Percentiles rank a stretch among this genome's conserved stretches.
phyloP scores from a whole-genome alignment of 2,113 vertebrate genomes.

The Macquaria ambigua region DNA sequence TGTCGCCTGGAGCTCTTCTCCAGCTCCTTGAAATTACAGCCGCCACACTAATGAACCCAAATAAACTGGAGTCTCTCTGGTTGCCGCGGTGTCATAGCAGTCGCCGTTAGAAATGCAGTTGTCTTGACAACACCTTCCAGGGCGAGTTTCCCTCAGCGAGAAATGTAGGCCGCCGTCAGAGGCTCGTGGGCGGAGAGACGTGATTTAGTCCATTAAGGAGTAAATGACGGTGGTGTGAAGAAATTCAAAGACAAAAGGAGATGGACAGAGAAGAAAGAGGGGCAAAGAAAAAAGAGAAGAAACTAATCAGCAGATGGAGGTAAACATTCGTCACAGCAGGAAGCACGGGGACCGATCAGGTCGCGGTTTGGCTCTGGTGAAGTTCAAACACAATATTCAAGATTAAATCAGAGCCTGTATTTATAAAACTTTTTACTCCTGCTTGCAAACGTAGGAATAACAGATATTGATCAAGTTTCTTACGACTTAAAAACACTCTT shows the following conservation, averaged over 20 bases:
- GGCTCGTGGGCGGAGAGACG: conserved; percentile 38
- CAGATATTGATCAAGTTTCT: too few relatives aligned
- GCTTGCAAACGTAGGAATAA: too few relatives aligned
- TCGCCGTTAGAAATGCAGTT: conserved; percentile 27
- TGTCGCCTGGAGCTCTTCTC: conserved; percentile 61
- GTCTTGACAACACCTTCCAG: conserved; percentile 68
- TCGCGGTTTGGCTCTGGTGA: background rate
- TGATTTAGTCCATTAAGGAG: conserved; percentile 24
- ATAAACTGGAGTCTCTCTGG: conserved; percentile 26
- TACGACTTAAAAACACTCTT: too few relatives aligned
- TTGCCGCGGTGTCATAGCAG: conserved; percentile 41
- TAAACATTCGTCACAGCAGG: conserved; percentile 4
- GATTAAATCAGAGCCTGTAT: background rate
- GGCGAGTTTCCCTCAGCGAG: conserved; percentile 69
- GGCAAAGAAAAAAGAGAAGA: background rate
- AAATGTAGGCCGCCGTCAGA: conserved; percentile 53
- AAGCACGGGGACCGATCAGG: background rate
- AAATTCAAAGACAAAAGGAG: background rate
- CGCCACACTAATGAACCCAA: conserved; percentile 57
- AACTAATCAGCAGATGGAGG: background rate
- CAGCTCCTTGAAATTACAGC: conserved; percentile 12
- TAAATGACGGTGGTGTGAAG: conserved; percentile 4
- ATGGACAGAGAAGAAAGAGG: background rate
- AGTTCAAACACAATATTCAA: background rate
- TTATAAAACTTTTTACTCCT: background rate